These are phyloP conservation scores for Kradibia gibbosae DNA, from an alignment of 1,140 invertebrate species.

Conservation along the genomic window DNA sequence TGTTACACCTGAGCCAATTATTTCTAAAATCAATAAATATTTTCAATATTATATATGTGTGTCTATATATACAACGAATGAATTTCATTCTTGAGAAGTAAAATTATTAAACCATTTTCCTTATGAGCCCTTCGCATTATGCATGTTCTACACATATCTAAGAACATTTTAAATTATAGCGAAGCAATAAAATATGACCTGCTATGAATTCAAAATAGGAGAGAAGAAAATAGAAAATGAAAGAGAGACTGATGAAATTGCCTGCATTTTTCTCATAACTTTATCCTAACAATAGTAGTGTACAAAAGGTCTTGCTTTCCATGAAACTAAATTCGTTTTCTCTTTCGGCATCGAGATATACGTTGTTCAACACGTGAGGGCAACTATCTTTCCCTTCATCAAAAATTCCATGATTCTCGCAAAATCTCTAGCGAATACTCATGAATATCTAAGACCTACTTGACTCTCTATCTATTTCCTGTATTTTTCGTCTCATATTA, in stretches of 20 bases:
- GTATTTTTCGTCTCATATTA: neutral
- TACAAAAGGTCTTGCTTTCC: neutral
- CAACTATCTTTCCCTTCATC: neutral
- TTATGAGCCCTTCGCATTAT: neutral
- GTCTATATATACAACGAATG: too few relatives aligned
- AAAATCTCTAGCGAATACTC: conserved; percentile 13
- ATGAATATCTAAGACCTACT: conserved; percentile 18
- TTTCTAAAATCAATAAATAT: too few relatives aligned
- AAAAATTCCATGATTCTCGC: conserved; percentile 6
- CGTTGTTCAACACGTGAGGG: neutral
- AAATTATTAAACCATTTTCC: neutral
- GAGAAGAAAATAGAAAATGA: neutral
- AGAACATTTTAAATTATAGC: neutral
- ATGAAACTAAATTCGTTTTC: neutral
- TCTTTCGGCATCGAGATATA: neutral
- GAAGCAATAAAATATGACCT: conserved; percentile 5
- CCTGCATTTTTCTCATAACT: neutral
- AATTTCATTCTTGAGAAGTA: neutral
- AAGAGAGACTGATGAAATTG: neutral
- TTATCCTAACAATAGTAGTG: conserved; percentile 14
- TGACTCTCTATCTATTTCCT: neutral
- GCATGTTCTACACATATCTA: neutral
- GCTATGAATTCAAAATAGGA: neutral
- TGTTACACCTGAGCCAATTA: too few relatives aligned
- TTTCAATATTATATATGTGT: too few relatives aligned